phyloP scores from a whole-genome alignment of 92 coral and sea anemone genomes.

The Actinostola sp. region DNA sequence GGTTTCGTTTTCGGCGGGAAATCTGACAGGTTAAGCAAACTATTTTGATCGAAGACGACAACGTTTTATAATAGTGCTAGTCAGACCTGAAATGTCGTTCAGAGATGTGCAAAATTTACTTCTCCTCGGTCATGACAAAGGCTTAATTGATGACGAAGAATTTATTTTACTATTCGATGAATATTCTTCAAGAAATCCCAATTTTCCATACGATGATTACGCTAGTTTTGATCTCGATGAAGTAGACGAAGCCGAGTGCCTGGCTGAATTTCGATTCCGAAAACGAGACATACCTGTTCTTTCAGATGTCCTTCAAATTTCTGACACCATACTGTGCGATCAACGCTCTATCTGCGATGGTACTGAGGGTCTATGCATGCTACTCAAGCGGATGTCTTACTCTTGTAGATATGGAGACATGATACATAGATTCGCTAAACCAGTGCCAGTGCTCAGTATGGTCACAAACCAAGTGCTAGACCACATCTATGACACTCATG shows the following conservation, averaged over 20 bases:
- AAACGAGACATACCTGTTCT: slow-evolving; percentile 25
- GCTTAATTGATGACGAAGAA: slow-evolving; percentile 15
- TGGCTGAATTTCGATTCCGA: slow-evolving; percentile 1
- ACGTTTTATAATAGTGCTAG: no score
- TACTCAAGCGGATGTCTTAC: slow-evolving; percentile 29
- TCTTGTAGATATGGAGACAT: slow-evolving; percentile 32
- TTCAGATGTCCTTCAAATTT: slow-evolving; percentile 8
- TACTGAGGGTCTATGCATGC: slow-evolving; percentile 31
- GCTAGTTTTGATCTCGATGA: slow-evolving; percentile 8
- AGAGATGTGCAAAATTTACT: no score
- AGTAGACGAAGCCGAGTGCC: slow-evolving; percentile 9
- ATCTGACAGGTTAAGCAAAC: no score
- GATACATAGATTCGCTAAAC: slow-evolving; percentile 21
- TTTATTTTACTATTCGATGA: slow-evolving; percentile 21
- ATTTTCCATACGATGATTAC: slow-evolving; percentile 17
- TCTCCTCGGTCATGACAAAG: background rate
- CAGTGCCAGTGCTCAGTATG: slow-evolving; percentile 32
- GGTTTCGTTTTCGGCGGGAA: no score
- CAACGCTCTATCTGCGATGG: slow-evolving; percentile 33
- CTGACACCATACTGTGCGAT: slow-evolving; percentile 12
- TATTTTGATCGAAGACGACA: no score
- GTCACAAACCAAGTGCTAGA: slow-evolving; percentile 18
- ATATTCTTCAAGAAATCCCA: slow-evolving; percentile 11
- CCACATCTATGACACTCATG: slow-evolving; percentile 5
- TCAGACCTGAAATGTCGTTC: no score